phyloP scores from a whole-genome alignment of 2,888 invertebrate genomes.

The Disparrhopalites patrizii region DNA sequence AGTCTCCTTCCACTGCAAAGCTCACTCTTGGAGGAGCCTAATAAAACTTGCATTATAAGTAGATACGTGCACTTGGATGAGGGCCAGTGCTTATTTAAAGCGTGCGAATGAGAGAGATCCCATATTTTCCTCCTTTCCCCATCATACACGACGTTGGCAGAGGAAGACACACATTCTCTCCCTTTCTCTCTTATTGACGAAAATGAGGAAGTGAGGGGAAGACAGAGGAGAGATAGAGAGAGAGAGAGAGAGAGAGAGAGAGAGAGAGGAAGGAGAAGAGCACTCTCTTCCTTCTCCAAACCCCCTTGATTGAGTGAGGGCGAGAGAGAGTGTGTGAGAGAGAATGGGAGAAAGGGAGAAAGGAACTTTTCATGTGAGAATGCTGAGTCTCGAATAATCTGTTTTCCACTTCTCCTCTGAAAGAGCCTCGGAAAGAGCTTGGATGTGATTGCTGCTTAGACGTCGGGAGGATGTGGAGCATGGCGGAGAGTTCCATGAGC shows the following conservation, averaged over 20 bases:
- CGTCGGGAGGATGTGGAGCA: too few relatives aligned
- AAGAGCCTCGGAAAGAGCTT: too few relatives aligned
- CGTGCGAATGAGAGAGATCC: too few relatives aligned
- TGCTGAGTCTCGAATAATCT: too few relatives aligned
- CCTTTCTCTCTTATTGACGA: too few relatives aligned
- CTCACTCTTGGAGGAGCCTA: too few relatives aligned
- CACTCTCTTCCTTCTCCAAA: background rate
- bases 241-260: background rate
- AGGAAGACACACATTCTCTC: too few relatives aligned
- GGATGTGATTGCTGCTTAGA: too few relatives aligned
- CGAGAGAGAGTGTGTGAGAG: background rate
- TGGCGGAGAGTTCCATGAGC: too few relatives aligned
- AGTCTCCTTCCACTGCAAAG: background rate
- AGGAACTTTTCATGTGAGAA: too few relatives aligned
- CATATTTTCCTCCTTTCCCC: too few relatives aligned
- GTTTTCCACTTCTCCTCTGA: background rate
- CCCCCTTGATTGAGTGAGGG: background rate
- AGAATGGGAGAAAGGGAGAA: background rate
- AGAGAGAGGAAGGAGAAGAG: background rate
- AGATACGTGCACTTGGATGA: background rate
- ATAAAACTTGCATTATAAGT: background rate
- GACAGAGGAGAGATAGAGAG: background rate
- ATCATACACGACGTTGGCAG: too few relatives aligned
- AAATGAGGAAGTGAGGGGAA: background rate
- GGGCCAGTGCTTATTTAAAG: background rate